These are phyloP conservation scores for Morphnarchus princeps DNA, from an alignment of 2,113 vertebrate genomes.

Conservation along the genomic window DNA sequence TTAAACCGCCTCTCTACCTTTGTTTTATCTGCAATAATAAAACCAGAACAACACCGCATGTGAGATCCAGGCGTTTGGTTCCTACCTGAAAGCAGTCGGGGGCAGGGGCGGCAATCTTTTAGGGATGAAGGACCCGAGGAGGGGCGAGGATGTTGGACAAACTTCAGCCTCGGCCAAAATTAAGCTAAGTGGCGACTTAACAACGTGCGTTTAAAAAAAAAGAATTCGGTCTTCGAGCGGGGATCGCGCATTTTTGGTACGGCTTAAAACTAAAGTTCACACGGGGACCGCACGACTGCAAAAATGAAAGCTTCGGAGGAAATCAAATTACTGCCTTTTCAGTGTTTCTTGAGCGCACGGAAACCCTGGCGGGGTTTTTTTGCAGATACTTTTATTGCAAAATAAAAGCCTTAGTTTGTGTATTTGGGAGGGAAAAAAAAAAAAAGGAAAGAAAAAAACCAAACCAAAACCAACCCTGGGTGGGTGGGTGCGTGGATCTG, in stretches of 20 bases:
- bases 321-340: background rate
- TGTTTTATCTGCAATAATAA: constrained; percentile 28
- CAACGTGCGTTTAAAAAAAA: background rate
- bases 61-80: background rate
- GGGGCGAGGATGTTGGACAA: background rate
- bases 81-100: constrained; percentile 42
- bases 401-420: background rate
- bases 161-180: constrained; percentile 43
- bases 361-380: background rate
- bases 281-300: background rate
- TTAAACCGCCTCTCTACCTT: constrained; percentile 9
- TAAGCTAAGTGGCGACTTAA: background rate
- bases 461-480: background rate
- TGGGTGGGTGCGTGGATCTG: background rate
- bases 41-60: background rate
- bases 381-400: background rate
- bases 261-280: constrained; percentile 46
- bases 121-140: constrained; percentile 17
- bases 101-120: constrained; percentile 11
- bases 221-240: background rate
- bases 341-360: background rate
- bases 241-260: background rate
- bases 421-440: background rate
- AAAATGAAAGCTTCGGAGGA: constrained; percentile 49
- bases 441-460: no score